Conservation (phyloP, 2,113 vertebrate species). For the Ceratotherium simum region DNA sequence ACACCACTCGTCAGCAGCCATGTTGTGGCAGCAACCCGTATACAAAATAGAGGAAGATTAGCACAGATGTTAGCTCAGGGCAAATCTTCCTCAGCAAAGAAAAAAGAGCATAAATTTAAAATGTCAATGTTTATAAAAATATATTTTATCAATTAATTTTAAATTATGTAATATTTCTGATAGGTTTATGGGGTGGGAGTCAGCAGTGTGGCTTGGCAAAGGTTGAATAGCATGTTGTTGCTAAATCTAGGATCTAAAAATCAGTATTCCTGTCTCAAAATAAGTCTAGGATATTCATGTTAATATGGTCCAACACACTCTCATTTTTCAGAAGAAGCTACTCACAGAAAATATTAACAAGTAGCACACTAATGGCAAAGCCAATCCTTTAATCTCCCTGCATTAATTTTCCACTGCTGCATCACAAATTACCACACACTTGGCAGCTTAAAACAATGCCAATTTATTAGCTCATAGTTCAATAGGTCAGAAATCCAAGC, state of each 20-base stretch:
- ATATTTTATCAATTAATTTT: not conserved
- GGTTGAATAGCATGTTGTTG: not conserved
- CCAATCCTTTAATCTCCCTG: not conserved
- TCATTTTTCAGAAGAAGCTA: not conserved
- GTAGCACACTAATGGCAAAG: not conserved
- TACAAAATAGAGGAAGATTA: no score
- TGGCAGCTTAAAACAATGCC: not conserved
- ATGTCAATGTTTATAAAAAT: not conserved
- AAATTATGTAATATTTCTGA: constrained; percentile 35
- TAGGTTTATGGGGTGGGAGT: not conserved
- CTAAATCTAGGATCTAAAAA: not conserved
- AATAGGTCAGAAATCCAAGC: not conserved
- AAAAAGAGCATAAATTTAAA: constrained; percentile 7
- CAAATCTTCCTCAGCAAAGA: not conserved
- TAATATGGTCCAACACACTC: not conserved
- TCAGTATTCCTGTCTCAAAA: constrained; percentile 18
- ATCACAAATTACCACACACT: not conserved
- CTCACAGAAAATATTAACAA: constrained; percentile 9
- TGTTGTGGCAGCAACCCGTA: no score
- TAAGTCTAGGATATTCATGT: not conserved
- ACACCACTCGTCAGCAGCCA: no score
- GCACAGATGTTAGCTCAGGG: no score
- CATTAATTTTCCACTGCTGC: not conserved
- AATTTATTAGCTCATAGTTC: not conserved
- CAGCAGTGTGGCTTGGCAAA: not conserved